These are phyloP conservation scores for Heteromurus nitidus DNA, from an alignment of 2,888 invertebrate species.

Conservation along the genomic window DNA sequence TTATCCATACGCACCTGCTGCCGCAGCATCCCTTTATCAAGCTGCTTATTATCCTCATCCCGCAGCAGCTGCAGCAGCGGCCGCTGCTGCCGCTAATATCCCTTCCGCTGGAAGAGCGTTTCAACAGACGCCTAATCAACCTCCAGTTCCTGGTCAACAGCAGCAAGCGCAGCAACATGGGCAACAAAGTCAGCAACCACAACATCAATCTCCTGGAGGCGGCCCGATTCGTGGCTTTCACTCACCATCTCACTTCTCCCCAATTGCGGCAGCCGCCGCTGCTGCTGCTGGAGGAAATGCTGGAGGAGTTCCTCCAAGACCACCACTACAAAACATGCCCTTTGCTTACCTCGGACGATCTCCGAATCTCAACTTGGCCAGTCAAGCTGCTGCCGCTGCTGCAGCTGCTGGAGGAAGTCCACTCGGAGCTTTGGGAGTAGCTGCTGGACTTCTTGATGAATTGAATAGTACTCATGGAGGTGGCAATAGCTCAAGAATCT, in stretches of 20 bases:
- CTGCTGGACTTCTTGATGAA: constrained; percentile 71
- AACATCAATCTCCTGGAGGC: constrained; percentile 73
- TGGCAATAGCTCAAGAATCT: constrained; percentile 56
- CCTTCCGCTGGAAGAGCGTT: constrained; percentile 57
- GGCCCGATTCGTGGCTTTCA: constrained; percentile 74
- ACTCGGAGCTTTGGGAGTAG: constrained; percentile 66
- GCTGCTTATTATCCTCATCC: constrained; percentile 72
- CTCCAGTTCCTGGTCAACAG: constrained; percentile 1
- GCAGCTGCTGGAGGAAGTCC: constrained; percentile 67
- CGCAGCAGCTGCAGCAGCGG: constrained; percentile 76
- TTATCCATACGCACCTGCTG: constrained; percentile 75
- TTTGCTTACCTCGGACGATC: constrained; percentile 66
- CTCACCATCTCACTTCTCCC: constrained; percentile 71
- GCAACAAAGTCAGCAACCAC: constrained; percentile 71
- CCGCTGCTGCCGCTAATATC: constrained; percentile 77
- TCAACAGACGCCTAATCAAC: constrained; percentile 29
- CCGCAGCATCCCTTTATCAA: constrained; percentile 73
- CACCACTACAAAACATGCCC: constrained; percentile 66
- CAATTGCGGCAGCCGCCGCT: constrained; percentile 63
- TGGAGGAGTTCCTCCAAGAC: constrained; percentile 58
- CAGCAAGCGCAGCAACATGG: constrained; percentile 15
- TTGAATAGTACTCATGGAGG: constrained; percentile 49
- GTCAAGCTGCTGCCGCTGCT: constrained; percentile 35
- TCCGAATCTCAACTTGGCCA: constrained; percentile 56
- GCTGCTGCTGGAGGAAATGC: constrained; percentile 41